Conservation (phyloP, 1,140 invertebrate genomes). For the Gonioctena quinquepunctata region DNA sequence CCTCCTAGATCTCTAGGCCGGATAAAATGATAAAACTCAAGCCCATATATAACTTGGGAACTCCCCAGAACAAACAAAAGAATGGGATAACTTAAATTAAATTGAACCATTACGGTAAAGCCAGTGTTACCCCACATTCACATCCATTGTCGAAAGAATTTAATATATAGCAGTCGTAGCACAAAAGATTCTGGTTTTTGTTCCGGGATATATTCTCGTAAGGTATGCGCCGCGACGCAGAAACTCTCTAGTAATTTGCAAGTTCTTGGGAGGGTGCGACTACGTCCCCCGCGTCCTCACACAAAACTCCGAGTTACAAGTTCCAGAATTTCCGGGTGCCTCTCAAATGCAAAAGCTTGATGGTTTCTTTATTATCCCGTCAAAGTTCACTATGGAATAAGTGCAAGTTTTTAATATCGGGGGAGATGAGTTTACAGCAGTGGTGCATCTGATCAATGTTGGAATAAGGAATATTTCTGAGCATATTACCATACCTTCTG, state of each 20-base stretch:
- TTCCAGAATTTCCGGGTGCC: background rate
- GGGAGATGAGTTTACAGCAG: too few relatives aligned
- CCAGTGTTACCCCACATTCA: background rate
- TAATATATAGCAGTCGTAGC: background rate
- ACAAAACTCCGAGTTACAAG: background rate
- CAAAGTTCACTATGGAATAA: background rate
- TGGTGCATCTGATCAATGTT: too few relatives aligned
- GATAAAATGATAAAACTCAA: background rate
- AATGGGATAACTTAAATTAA: background rate
- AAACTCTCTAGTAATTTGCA: background rate
- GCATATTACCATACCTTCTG: too few relatives aligned
- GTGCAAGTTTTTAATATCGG: background rate
- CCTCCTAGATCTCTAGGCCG: background rate
- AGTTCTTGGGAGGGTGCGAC: background rate
- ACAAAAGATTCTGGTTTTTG: background rate
- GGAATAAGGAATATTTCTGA: too few relatives aligned
- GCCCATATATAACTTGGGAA: background rate
- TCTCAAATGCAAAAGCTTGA: background rate
- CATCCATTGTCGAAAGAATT: background rate
- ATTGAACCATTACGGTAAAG: background rate
- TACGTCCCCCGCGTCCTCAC: background rate
- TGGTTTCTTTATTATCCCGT: background rate
- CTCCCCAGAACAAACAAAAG: background rate
- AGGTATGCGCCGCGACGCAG: background rate
- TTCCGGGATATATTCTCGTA: background rate